Base-by-base conservation (phyloP, 2,888 invertebrate genomes). In the Lycia hirtaria region DNA sequence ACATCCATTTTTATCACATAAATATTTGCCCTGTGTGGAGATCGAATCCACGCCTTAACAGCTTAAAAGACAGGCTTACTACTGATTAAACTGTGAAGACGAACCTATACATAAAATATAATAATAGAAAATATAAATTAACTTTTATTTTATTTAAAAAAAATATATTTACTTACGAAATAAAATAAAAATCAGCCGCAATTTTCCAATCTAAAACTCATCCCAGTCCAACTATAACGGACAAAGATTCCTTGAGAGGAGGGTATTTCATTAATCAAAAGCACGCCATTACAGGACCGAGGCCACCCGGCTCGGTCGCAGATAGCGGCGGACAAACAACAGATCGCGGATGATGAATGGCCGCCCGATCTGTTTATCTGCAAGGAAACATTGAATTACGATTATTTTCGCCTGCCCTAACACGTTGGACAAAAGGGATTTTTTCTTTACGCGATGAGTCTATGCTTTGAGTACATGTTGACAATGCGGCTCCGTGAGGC, bases 181-280 rank as follows among this genome's bases (percentile, higher is more conserved):
- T n/a, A n/a, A n/a, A n/a, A n/a, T n/a, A n/a, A n/a, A n/a, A n/a
- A 32, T 7, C 6, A 32, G 14, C 32, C 14, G 14, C 32, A 7
- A 12, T 1, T 14, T 6, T n/a, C 12, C 14, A 10, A 9, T 9
- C 9, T 26, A 9, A 5, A 15, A 15, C 15, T 47, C 9, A 54
- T 17, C 32, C 9, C 19, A 45, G 49, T 30, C 32, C 40, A 49
- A 41, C 52, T 54, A 44, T 54, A 43, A 30, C 43, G 22, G 24
- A 45, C 47, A 43, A 35, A 38, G 43, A 55, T 37, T 43, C 37
- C 48, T 49, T 17, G 44, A 53, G 30, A 35, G 26, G 43, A 12
- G 26, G 43, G 17, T 32, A 15, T 40, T 56, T 56, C 62, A 67
- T 67, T 67, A 62, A 67, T 64, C 64, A 64, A 60, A 67, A 56